Percentiles rank a stretch among this genome's conserved stretches.
phyloP scores from a whole-genome alignment of 53 echinoderm and acorn worm species.

The Stichopus horrens region DNA sequence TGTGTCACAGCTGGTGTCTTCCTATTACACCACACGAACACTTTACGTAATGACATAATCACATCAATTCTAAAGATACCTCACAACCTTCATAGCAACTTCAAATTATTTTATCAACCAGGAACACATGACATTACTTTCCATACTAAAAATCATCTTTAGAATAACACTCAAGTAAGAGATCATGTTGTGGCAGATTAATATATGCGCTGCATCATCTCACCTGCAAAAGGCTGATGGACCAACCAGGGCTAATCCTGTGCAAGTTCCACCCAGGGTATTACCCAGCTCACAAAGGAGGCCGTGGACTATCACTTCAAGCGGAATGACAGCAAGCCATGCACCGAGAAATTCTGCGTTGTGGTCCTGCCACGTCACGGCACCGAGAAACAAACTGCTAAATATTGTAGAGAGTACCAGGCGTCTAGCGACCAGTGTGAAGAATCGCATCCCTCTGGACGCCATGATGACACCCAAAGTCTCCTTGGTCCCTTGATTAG shows the following conservation, averaged over 20 bases:
- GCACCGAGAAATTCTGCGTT: constrained; percentile 86
- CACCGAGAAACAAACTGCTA: constrained; percentile 78
- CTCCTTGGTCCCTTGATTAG: constrained; percentile 64
- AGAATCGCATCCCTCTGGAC: constrained; percentile 81
- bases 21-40: no score
- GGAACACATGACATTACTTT: no score
- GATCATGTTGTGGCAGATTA: no score
- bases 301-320: constrained; percentile 83
- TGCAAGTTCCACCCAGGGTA: constrained; percentile 86
- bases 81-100: no score
- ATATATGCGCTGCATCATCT: neutral
- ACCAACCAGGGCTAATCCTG: constrained; percentile 86
- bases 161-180: no score
- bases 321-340: constrained; percentile 62
- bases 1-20: no score
- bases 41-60: no score
- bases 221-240: constrained; percentile 96
- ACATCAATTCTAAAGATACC: no score
- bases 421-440: constrained; percentile 76
- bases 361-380: constrained; percentile 91
- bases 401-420: constrained; percentile 68
- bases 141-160: no score
- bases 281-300: constrained; percentile 83
- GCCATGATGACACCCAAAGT: constrained; percentile 88
- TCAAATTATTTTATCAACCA: no score